Evolutionary conservation across 2,797 vertebrate species (phyloP), one percentile per base, ranked within the genome.

Genomic region (Leptoclinus maculatus): DNA sequence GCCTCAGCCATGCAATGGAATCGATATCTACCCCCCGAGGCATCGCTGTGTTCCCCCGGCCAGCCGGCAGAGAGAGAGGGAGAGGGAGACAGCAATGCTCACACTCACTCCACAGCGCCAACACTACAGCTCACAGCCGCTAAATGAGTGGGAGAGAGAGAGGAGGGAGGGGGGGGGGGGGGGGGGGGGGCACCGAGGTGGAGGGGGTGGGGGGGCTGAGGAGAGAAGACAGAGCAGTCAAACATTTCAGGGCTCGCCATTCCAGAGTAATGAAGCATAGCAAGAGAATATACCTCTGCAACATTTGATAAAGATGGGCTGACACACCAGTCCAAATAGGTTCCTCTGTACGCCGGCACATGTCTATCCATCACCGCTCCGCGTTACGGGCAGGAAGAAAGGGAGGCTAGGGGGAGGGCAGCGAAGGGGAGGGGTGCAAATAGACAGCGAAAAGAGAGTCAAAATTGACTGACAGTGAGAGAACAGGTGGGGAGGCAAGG

Each of bases 271-370:
- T 99, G 97, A 98, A 97, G 97, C 97, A 96, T 97, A 96, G 96
- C 96, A 95, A 96, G 95, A 96, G 96, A 97, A 97, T 97, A 97
- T 97, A 98, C 97, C 97, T 97, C 96, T 96, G 96, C 96, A 96
- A 96, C 96, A 97, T 97, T 97, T 98, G 97, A 98, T 98, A 98
- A 97, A 98, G 97, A 99, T 96, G 97, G 97, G 96, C 97, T 98
- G 97, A 98, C 97, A 98, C 94, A 95, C 95, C 95, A 97, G 97
- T 98, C 96, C 97, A 98, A 98, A 98, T 97, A 97, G 97, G 96
- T 96, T 97, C 97, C 96, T 97, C 97, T 97, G 96, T 97, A 96
- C 95, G 94, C 94, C 93, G 93, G 96, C 96, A 96, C 94, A 94
- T 96, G 96, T 97, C 97, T 94, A 95, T 96, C 97, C 96, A 97